Evolutionary conservation across 2,797 vertebrate species (phyloP).

Genomic region (Scyliorhinus canicula): DNA sequence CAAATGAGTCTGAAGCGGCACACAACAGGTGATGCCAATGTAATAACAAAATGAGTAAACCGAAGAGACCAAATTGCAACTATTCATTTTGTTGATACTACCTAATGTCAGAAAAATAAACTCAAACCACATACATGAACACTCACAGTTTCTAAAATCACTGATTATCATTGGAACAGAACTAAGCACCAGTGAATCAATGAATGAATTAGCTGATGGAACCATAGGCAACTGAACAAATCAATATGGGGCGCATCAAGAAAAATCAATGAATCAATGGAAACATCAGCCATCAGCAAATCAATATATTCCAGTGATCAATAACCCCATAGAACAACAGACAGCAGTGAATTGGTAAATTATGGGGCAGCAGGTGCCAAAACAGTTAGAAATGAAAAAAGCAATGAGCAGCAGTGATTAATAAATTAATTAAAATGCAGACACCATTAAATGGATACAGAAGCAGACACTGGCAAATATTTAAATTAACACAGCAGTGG

Average conservation of each 20-base stretch:
- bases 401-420: background rate
- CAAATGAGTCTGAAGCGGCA: no score
- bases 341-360: background rate
- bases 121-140: background rate
- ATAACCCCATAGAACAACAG: background rate
- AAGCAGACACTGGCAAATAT: background rate
- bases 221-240: background rate
- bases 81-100: background rate
- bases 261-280: background rate
- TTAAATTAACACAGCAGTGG: background rate
- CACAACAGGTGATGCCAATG: background rate
- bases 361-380: background rate
- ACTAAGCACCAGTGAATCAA: background rate
- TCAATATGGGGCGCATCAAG: background rate
- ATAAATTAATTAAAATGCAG: background rate
- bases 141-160: background rate
- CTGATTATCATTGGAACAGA: background rate
- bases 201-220: background rate
- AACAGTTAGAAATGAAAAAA: background rate
- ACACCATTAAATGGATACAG: background rate
- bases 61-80: background rate
- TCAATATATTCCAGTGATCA: background rate
- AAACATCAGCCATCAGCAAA: background rate
- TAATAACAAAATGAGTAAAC: background rate
- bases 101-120: background rate